These are phyloP conservation scores for Phalacrocorax pelagicus DNA, from an alignment of 2,113 vertebrate genomes.

Conservation along the genomic window DNA sequence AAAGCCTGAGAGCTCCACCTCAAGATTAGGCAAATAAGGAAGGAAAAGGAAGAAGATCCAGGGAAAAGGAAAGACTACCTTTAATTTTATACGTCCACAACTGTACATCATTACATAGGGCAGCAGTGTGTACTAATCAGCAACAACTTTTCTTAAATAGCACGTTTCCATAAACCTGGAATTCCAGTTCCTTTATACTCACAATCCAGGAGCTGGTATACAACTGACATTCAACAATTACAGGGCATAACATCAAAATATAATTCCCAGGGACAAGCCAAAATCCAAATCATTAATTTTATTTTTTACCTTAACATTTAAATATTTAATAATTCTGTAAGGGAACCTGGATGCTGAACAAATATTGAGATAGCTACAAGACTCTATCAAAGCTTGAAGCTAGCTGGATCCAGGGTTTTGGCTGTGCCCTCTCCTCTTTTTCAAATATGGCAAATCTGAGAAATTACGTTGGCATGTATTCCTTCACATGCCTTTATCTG, in stretches of 20 bases:
- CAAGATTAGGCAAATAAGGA: not conserved
- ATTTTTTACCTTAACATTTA: not conserved
- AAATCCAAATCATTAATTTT: not conserved
- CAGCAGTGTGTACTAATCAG: not conserved
- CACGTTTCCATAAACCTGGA: not conserved
- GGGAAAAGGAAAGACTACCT: not conserved
- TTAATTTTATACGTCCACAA: not conserved
- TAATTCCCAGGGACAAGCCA: not conserved
- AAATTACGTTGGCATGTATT: not conserved
- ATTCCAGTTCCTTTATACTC: not conserved
- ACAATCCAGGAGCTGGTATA: not conserved
- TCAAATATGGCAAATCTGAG: not conserved
- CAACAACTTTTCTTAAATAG: not conserved
- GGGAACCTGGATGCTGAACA: not conserved
- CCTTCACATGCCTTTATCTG: not conserved
- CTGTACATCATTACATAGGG: not conserved
- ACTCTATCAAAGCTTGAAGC: not conserved
- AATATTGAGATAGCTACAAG: not conserved
- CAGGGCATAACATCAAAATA: not conserved
- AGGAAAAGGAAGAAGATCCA: not conserved
- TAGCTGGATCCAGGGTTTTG: not conserved
- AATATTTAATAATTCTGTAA: not conserved
- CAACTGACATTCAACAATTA: not conserved
- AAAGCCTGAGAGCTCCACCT: not conserved
- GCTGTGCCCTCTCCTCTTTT: not conserved